Evolutionary conservation across 2,113 vertebrate genomes (phyloP).

Genomic region (Verasper variegatus): DNA sequence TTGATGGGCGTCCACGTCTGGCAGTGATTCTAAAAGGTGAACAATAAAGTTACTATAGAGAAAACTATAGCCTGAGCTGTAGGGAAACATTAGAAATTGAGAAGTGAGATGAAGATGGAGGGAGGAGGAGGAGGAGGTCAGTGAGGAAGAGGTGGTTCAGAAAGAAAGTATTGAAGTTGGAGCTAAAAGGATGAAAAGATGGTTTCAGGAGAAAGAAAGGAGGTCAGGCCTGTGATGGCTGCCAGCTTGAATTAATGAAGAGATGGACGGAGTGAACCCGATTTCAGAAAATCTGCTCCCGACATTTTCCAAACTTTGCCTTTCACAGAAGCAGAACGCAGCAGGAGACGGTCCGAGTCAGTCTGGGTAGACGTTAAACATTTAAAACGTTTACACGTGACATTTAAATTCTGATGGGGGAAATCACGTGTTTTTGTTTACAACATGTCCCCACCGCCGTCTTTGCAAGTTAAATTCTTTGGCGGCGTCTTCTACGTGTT

Average conservation of each 20-base stretch:
- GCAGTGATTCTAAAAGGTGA: slow-evolving; percentile 4
- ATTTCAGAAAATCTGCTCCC: no score
- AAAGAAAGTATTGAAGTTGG: neutral
- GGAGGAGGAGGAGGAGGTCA: neutral
- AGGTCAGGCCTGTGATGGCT: neutral
- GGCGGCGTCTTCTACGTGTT: no score
- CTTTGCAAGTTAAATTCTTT: no score
- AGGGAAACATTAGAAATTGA: neutral
- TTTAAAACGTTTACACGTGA: no score
- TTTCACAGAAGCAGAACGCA: no score
- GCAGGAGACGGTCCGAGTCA: no score
- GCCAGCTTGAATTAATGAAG: slow-evolving; percentile 21
- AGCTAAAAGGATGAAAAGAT: neutral
- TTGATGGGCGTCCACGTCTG: slow-evolving; percentile 33
- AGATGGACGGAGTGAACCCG: neutral
- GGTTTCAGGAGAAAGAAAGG: neutral
- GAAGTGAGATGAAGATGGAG: neutral
- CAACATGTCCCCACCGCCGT: no score
- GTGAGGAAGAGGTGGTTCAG: neutral
- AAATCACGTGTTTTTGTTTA: no score
- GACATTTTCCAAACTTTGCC: no score
- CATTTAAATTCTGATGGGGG: no score
- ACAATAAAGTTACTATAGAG: slow-evolving; percentile 8
- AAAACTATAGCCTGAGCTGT: neutral
- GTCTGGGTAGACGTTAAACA: no score